These are phyloP conservation scores for Phortica magna DNA, from an alignment of 2,888 invertebrate genomes.

Conservation along the genomic window DNA sequence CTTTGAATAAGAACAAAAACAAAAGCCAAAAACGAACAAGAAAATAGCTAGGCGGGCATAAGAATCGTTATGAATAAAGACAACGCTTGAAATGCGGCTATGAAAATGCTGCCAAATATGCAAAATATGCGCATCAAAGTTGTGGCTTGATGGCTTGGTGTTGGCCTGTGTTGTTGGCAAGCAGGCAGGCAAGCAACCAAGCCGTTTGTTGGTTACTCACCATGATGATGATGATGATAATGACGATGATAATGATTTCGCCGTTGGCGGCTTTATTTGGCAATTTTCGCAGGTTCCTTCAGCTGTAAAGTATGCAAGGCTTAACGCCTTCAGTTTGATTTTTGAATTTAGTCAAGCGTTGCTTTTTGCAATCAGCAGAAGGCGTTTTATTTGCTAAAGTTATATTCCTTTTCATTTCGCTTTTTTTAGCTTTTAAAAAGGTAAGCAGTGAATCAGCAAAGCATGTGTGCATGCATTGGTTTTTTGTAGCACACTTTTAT, in stretches of 20 bases:
- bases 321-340: conserved; percentile 22
- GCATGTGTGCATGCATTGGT: not conserved
- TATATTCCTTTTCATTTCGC: not conserved
- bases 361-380: not conserved
- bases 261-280: conserved; percentile 16
- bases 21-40: not conserved
- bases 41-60: conserved; percentile 22
- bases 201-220: not conserved
- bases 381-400: not conserved
- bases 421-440: not conserved
- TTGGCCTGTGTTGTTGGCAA: not conserved
- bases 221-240: not conserved
- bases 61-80: not conserved
- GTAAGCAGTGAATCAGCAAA: not conserved
- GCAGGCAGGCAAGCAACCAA: not conserved
- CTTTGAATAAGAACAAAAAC: not conserved
- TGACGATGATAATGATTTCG: conserved; percentile 14
- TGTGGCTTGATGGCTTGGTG: not conserved
- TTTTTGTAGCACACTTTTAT: not conserved
- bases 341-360: conserved; percentile 26
- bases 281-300: not conserved
- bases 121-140: conserved; percentile 1
- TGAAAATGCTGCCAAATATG: not conserved
- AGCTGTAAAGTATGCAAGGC: conserved; percentile 18
- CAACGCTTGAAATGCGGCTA: not conserved